Conservation (phyloP, 2,113 vertebrate species). For the Myanophis thanlyinensis region DNA sequence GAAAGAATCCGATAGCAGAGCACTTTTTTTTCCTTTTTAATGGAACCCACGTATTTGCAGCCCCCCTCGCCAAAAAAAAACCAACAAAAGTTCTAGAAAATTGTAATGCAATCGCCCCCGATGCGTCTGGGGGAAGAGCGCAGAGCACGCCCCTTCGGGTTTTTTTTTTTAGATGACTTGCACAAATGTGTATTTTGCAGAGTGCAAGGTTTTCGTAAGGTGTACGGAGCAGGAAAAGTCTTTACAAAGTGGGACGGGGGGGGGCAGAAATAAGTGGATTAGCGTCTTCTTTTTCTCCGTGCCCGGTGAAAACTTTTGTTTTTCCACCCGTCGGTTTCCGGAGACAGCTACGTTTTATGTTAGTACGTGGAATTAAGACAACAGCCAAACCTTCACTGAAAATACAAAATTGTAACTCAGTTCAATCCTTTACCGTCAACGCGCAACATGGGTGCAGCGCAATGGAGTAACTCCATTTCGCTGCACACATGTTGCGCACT, state of each 20-base stretch:
- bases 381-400: neutral
- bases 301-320: neutral
- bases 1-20: constrained; percentile 77
- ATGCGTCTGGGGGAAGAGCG: constrained; percentile 62
- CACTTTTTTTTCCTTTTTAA: constrained; percentile 84
- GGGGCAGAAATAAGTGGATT: neutral
- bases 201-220: constrained; percentile 39
- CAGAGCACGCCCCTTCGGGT: constrained; percentile 66
- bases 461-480: too few relatives aligned
- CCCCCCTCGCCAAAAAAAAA: neutral
- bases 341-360: neutral
- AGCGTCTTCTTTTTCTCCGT: neutral
- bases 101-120: constrained; percentile 73
- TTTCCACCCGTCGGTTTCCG: neutral
- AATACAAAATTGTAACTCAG: neutral
- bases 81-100: constrained; percentile 71
- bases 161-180: constrained; percentile 71
- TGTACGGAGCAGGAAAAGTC: neutral
- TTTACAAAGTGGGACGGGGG: neutral
- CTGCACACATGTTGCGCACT: too few relatives aligned
- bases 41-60: constrained; percentile 80
- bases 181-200: constrained; percentile 59
- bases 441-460: too few relatives aligned
- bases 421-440: too few relatives aligned
- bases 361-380: neutral